Base-by-base conservation (phyloP, 2,113 vertebrate genomes). In the Galbula dea region DNA sequence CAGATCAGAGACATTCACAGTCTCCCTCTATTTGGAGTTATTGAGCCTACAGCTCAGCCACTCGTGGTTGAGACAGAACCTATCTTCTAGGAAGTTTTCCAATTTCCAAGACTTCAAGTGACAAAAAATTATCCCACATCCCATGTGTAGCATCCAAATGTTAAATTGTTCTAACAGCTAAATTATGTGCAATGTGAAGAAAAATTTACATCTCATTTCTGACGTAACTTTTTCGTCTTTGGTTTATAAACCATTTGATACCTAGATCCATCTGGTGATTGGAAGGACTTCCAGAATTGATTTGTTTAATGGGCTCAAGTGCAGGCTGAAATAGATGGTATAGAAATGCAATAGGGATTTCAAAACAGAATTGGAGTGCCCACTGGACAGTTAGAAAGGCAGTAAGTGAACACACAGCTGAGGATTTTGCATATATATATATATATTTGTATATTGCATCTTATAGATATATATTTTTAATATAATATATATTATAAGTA, bases 71-170 rank as follows among this genome's bases (percentile, higher is more conserved):
- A 95, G 89, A 86, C 93, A 79, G 78, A 94, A 89, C 37, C 16
- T 66, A 62, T 76, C 94, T 94, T 71, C 93, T 87, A 93, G 91
- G 91, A 96, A 94, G 84, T 84, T 76, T 94, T 96, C 93, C 95
- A 93, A 72, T 80, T 94, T 95, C 68, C 80, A 63, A 95, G 81
- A 61, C 81, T 96, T 73, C 85, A 82, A 93, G 86, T 87, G 96
- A 94, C 93, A 95, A 90, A n/a, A 94, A 95, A 91, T 92, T 87
- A 92, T 94, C 94, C 95, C 90, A 92, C 86, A 89, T 84, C 84
- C 84, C 86, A 79, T 82, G 93, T 75, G 82, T 52, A 86, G 75
- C 73, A 91, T 73, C 89, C 89, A 87, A 96, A 95, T 89, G 91
- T 80, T 91, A 94, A 95, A 95, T 90, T 79, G 89, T 85, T 96